These are phyloP conservation scores for Xenentodon cancila DNA, from an alignment of 2,797 vertebrate genomes.

Conservation along the genomic window DNA sequence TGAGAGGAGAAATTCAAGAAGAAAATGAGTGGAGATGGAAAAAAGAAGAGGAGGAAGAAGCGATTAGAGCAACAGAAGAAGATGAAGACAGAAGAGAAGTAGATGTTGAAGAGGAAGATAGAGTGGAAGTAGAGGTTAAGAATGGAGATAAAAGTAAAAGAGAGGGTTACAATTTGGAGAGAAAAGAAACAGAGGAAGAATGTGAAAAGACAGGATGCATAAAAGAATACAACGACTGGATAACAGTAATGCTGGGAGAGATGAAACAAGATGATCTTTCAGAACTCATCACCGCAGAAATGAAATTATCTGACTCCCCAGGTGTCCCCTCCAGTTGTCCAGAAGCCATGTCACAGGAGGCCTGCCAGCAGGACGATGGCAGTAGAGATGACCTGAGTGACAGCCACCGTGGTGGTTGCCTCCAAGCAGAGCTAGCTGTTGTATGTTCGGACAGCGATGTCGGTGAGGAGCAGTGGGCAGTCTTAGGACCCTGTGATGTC, in stretches of 20 bases:
- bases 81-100: neutral
- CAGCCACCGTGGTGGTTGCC: constrained; percentile 64
- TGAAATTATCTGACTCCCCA: constrained; percentile 6
- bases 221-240: constrained; percentile 4
- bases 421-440: constrained; percentile 69
- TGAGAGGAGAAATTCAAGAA: neutral
- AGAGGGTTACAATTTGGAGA: neutral
- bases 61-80: constrained; percentile 4
- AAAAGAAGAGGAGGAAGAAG: neutral
- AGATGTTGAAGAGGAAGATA: constrained; percentile 3
- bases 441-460: constrained; percentile 74
- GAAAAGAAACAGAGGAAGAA: constrained; percentile 5
- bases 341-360: constrained; percentile 8
- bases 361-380: constrained; percentile 23
- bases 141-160: neutral
- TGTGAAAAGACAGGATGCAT: neutral
- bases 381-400: constrained; percentile 58
- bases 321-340: constrained; percentile 1
- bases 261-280: constrained; percentile 15
- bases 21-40: constrained; percentile 5
- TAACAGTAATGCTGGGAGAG: constrained; percentile 8
- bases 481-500: constrained; percentile 19
- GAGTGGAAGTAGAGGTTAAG: neutral
- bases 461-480: constrained; percentile 60
- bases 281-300: constrained; percentile 31